Percentiles rank a stretch among this genome's conserved stretches.
Evolutionary conservation across 2,797 vertebrate species (phyloP).

Genomic region (Sebastes trivittatus): DNA sequence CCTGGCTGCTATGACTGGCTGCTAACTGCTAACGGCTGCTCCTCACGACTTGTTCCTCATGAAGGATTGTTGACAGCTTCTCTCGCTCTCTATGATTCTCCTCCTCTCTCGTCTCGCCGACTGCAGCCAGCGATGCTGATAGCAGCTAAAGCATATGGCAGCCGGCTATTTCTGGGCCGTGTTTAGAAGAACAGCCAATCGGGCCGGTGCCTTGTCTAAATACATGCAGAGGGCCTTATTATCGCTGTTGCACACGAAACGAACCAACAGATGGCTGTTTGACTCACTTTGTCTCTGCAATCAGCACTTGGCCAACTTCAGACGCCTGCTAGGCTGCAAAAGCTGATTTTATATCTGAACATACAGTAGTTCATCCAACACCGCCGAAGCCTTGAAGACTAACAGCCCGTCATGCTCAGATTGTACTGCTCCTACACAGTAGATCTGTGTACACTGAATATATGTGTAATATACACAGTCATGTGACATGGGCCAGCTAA

Average conservation of each 20-base stretch:
- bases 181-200: conserved; percentile 53
- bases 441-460: not conserved
- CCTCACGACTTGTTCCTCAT: conserved; percentile 2
- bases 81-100: conserved; percentile 21
- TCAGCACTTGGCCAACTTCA: conserved; percentile 48
- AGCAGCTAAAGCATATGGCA: conserved; percentile 48
- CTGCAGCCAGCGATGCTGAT: not conserved
- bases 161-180: conserved; percentile 35
- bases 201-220: conserved; percentile 44
- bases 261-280: conserved; percentile 57
- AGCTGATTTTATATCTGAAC: conserved; percentile 47
- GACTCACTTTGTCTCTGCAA: conserved; percentile 56
- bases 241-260: conserved; percentile 44
- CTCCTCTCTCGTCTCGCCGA: conserved; percentile 1
- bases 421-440: not conserved
- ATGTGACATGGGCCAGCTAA: too few species aligned
- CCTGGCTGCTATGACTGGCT: conserved; percentile 30
- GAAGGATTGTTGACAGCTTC: conserved; percentile 47
- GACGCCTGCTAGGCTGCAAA: conserved; percentile 32
- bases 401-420: not conserved
- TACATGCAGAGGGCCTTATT: conserved; percentile 56
- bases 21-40: conserved; percentile 22
- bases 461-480: too few species aligned
- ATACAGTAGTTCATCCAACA: conserved; percentile 10
- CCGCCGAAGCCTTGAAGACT: conserved; percentile 3